These are phyloP conservation scores for Tiliacea citrago DNA, from an alignment of 2,888 invertebrate genomes.

Conservation along the genomic window DNA sequence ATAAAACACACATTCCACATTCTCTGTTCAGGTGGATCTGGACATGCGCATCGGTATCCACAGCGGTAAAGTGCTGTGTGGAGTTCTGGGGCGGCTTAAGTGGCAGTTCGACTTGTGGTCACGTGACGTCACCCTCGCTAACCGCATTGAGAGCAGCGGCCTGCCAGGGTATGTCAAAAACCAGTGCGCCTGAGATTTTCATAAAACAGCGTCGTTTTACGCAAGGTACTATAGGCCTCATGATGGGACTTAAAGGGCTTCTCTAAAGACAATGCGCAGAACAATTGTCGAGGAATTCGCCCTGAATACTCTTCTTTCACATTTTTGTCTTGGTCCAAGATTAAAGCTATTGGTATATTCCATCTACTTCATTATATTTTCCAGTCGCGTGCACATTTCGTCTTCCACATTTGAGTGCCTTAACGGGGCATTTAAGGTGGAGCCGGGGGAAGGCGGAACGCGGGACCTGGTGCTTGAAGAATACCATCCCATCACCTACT, in stretches of 20 bases:
- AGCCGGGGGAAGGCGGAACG: slow-evolving; percentile 96
- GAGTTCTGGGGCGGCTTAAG: slow-evolving; percentile 97
- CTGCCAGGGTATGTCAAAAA: slow-evolving; percentile 94
- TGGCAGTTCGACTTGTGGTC: slow-evolving; percentile 99
- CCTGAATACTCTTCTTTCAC: no score
- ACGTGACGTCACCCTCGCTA: slow-evolving; percentile 98
- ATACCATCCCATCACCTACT: slow-evolving; percentile 96
- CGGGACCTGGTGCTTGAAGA: slow-evolving; percentile 96
- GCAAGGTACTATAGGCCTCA: background rate
- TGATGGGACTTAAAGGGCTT: no score
- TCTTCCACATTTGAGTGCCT: slow-evolving; percentile 96
- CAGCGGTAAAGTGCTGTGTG: slow-evolving; percentile 98
- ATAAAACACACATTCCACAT: background rate
- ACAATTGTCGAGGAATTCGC: background rate
- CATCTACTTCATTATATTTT: background rate
- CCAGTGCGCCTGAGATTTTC: background rate
- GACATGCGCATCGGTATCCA: slow-evolving; percentile 99
- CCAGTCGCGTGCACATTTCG: slow-evolving; percentile 98
- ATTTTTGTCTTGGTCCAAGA: no score
- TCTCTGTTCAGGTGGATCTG: slow-evolving; percentile 79
- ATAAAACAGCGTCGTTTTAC: background rate
- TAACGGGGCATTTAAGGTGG: slow-evolving; percentile 97
- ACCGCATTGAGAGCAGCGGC: slow-evolving; percentile 99
- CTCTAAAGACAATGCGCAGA: background rate
- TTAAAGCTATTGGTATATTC: background rate